Percentiles rank a stretch among this genome's conserved stretches.
Conservation (phyloP, 1,140 invertebrate genomes). For the Tribolium madens region DNA sequence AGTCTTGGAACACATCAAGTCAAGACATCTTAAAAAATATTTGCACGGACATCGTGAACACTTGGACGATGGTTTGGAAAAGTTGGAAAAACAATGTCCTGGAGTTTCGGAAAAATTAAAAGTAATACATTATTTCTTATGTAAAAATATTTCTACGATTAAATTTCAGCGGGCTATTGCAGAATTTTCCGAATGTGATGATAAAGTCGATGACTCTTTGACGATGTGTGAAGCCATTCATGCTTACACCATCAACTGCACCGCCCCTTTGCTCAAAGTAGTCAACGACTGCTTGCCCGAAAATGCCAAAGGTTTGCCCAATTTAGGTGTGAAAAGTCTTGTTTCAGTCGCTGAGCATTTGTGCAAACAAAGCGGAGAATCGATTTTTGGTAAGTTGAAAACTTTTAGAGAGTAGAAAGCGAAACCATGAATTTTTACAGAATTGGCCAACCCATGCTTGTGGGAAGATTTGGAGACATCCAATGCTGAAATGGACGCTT, state of each 20-base stretch:
- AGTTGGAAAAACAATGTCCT: not conserved
- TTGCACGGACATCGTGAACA: not conserved
- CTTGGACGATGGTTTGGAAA: not conserved
- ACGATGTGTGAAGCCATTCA: conserved; percentile 29
- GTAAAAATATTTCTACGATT: too few species aligned
- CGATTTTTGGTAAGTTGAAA: conserved; percentile 21
- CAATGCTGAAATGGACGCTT: not conserved
- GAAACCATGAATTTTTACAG: not conserved
- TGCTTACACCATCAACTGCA: conserved; percentile 4
- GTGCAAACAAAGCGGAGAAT: conserved; percentile 22
- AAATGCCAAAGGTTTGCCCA: conserved; percentile 37
- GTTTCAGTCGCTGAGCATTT: not conserved
- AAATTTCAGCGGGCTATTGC: not conserved
- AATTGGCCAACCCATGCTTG: conserved; percentile 16
- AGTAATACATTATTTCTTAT: not conserved
- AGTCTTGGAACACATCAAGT: conserved; percentile 7
- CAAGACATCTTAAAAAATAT: not conserved
- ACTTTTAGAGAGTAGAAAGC: not conserved
- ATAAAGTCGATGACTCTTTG: conserved; percentile 16
- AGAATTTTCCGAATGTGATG: conserved; percentile 4
- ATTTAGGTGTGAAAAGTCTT: not conserved
- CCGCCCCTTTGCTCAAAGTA: conserved; percentile 21
- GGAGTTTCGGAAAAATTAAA: not conserved
- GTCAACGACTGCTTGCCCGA: conserved; percentile 38
- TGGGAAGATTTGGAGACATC: conserved; percentile 13